Conservation (phyloP, 64 coral and sea anemone species). For the Anthopleura sola region DNA sequence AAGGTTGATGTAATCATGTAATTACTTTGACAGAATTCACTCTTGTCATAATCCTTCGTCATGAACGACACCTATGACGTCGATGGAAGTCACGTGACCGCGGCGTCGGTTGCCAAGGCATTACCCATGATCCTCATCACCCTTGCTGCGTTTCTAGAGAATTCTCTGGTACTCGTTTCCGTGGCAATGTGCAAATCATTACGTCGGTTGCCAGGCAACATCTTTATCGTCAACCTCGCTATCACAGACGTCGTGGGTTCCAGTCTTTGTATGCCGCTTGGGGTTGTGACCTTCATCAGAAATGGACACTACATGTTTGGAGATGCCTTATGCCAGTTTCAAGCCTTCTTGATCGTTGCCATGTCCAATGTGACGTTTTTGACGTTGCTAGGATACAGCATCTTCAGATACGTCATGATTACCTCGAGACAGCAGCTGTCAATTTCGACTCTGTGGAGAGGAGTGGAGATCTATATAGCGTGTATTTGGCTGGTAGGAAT, state of each 20-base stretch:
- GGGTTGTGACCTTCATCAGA: constrained; percentile 43
- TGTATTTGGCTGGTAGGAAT: constrained; percentile 47
- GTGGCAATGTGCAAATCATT: constrained; percentile 60
- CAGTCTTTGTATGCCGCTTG: constrained; percentile 52
- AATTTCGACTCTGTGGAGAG: constrained; percentile 48
- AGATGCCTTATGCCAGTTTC: constrained; percentile 31
- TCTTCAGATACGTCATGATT: constrained; percentile 64
- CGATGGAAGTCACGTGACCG: neutral
- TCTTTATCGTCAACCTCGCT: constrained; percentile 65
- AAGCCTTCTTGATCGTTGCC: constrained; percentile 54
- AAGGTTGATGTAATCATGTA: neutral
- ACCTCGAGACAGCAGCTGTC: constrained; percentile 42
- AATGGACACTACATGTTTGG: constrained; percentile 55
- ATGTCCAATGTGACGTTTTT: constrained; percentile 74
- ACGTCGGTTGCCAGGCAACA: constrained; percentile 51
- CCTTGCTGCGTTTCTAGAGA: constrained; percentile 55
- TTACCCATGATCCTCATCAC: constrained; percentile 30
- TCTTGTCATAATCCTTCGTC: neutral
- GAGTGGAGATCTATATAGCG: constrained; percentile 31
- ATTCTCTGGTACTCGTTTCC: constrained; percentile 54
- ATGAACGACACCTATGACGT: constrained; percentile 10
- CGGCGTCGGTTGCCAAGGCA: neutral
- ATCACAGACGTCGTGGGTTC: constrained; percentile 63
- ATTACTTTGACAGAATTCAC: neutral
- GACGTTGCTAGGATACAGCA: constrained; percentile 61